Conservation (phyloP, 2,113 vertebrate genomes). For the Oncorhynchus nerka region DNA sequence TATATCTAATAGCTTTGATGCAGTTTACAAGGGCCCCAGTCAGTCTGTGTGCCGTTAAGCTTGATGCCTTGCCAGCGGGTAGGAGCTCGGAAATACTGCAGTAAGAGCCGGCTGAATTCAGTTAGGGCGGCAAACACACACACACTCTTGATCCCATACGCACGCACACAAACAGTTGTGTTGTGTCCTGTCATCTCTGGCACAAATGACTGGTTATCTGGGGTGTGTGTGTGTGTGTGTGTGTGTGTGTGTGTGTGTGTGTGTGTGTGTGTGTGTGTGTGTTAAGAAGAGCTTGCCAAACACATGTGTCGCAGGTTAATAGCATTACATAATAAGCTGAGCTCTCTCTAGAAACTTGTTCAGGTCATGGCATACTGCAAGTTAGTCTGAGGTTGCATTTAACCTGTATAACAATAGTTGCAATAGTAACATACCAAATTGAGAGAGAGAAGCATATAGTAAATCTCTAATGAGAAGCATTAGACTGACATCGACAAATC, state of each 20-base stretch:
- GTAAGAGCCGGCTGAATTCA: slow-evolving; percentile 13
- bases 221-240: not conserved
- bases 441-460: not conserved
- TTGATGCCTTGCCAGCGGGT: slow-evolving; percentile 44
- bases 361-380: not conserved
- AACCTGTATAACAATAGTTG: not conserved
- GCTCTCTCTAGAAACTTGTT: not conserved
- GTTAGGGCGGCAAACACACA: slow-evolving; percentile 7
- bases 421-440: not conserved
- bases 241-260: not conserved
- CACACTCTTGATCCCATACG: not conserved
- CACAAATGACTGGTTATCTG: not conserved
- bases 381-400: no score
- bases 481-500: not conserved
- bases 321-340: not conserved
- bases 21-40: slow-evolving; percentile 10
- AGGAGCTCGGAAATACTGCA: slow-evolving; percentile 48
- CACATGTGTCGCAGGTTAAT: not conserved
- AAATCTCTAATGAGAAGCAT: not conserved
- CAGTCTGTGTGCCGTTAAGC: not conserved
- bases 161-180: not conserved
- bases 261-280: not conserved
- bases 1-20: slow-evolving; percentile 5
- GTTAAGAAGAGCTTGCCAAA: no score
- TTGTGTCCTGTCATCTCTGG: not conserved